These are phyloP conservation scores for Meganola albula DNA, from an alignment of 2,888 invertebrate genomes.

Conservation along the genomic window DNA sequence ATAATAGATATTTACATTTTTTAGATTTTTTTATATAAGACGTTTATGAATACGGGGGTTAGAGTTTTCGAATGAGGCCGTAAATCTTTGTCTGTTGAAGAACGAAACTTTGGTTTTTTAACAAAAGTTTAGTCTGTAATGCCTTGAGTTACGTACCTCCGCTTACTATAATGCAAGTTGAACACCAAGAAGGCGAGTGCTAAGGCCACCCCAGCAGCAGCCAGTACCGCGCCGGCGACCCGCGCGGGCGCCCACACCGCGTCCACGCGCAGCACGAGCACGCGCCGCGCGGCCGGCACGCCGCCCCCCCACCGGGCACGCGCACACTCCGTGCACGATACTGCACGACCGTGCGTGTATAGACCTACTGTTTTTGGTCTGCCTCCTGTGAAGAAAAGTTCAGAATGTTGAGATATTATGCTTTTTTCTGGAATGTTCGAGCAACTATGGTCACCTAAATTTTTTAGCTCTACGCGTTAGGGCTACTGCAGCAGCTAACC, in stretches of 20 bases:
- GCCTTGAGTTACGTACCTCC: conserved; percentile 83
- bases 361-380: conserved; percentile 84
- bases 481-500: no score
- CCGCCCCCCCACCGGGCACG: conserved; percentile 85
- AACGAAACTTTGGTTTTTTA: no score
- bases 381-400: conserved; percentile 82
- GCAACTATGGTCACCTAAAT: no score
- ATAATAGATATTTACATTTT: no score
- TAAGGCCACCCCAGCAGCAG: conserved; percentile 84
- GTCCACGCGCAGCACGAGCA: conserved; percentile 85
- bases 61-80: no score
- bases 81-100: no score
- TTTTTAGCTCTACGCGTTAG: no score
- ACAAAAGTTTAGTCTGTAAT: no score
- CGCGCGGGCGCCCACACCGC: conserved; percentile 88
- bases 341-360: conserved; percentile 78
- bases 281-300: conserved; percentile 87
- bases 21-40: no score
- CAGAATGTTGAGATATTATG: no score
- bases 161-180: conserved; percentile 88
- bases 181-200: conserved; percentile 87
- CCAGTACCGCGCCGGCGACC: conserved; percentile 83
- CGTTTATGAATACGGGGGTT: no score
- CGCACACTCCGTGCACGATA: conserved; percentile 82
- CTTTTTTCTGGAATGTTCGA: no score